Percentiles rank a stretch among this genome's conserved stretches.
These are phyloP conservation scores for Chiroxiphia lanceolata DNA, from an alignment of 2,797 vertebrate species.

Conservation along the genomic window DNA sequence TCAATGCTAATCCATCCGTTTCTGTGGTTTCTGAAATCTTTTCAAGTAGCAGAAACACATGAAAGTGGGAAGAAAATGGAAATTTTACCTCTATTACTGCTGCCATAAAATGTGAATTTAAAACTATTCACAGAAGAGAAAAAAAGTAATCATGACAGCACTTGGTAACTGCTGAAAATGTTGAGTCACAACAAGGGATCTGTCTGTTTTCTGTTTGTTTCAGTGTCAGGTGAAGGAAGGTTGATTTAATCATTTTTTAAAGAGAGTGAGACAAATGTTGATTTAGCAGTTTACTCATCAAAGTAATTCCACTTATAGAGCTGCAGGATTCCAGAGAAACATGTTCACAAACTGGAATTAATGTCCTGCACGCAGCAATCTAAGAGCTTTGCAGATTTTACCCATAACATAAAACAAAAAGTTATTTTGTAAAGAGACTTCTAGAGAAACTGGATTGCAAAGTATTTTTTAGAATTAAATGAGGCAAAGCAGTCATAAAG, in stretches of 20 bases:
- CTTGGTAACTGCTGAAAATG: neutral
- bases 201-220: conserved; percentile 53
- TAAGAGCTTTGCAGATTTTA: neutral
- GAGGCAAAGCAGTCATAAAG: conserved; percentile 28
- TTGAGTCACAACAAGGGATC: conserved; percentile 25
- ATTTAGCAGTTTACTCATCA: conserved; percentile 55
- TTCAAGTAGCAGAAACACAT: neutral
- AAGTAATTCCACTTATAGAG: conserved; percentile 16
- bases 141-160: neutral
- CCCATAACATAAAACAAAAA: neutral
- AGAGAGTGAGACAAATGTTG: conserved; percentile 28
- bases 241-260: conserved; percentile 51
- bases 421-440: neutral
- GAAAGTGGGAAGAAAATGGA: conserved; percentile 20
- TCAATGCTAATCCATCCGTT: neutral
- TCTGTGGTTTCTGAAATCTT: neutral
- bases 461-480: conserved; percentile 13
- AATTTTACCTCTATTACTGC: neutral
- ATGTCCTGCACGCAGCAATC: neutral
- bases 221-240: conserved; percentile 8
- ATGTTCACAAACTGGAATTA: neutral
- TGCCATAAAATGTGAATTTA: neutral
- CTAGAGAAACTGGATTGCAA: neutral
- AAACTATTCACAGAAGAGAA: neutral
- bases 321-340: conserved; percentile 11